Evolutionary conservation across 2,888 invertebrate genomes (phyloP).

Genomic region (Imbricaverruca yamaguchii): DNA sequence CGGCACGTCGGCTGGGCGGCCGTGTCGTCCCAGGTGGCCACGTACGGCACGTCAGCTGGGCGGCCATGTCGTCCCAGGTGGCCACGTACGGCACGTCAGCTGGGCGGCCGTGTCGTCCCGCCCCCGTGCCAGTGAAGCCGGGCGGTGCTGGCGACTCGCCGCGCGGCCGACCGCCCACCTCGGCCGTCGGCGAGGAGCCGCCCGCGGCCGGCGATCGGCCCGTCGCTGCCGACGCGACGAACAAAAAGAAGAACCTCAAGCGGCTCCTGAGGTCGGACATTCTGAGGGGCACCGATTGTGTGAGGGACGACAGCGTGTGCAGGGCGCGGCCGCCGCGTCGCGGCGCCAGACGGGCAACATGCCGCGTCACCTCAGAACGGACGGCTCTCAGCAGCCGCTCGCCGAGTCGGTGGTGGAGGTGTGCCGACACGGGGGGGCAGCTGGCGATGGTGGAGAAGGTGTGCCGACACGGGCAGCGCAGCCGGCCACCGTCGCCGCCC

Average conservation of each 20-base stretch:
- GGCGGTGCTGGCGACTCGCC: background rate
- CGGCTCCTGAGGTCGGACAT: background rate
- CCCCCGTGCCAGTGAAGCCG: background rate
- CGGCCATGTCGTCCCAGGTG: background rate
- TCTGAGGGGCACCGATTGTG: background rate
- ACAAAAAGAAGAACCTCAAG: background rate
- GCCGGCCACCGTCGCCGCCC: background rate
- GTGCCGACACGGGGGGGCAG: too few species aligned
- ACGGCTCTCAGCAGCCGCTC: background rate
- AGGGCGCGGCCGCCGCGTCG: background rate
- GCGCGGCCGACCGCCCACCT: background rate
- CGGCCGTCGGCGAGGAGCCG: background rate
- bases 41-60: too few species aligned
- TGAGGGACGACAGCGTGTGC: background rate
- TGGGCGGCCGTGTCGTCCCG: background rate
- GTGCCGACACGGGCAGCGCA: background rate
- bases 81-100: background rate
- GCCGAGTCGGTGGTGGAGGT: too few species aligned
- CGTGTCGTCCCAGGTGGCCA: background rate
- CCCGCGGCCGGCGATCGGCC: background rate
- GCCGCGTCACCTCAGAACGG: background rate
- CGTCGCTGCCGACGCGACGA: background rate
- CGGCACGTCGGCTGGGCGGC: background rate
- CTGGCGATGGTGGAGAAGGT: background rate
- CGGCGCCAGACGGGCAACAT: background rate